phyloP scores from a whole-genome alignment of 2,113 vertebrate species.

The Leptobrachium leishanense region DNA sequence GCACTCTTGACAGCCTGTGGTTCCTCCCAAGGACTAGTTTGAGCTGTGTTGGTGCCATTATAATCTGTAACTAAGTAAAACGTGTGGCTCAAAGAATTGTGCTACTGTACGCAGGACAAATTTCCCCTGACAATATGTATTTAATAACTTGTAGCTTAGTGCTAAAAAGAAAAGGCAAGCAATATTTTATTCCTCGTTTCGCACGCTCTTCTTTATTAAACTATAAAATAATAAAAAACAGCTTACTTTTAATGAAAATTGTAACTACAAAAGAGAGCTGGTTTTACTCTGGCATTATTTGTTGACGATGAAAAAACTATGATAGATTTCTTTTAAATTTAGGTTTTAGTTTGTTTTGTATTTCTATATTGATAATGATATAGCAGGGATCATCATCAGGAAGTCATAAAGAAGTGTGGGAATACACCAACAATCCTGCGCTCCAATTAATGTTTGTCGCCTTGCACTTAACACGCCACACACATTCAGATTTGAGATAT shows the following conservation, averaged over 20 bases:
- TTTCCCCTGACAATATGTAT: constrained; percentile 47
- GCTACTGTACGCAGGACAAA: constrained; percentile 40
- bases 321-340: too few species aligned
- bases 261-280: constrained; percentile 29
- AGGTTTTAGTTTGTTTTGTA: too few species aligned
- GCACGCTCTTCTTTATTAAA: constrained; percentile 33
- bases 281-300: constrained; percentile 20
- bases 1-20: constrained; percentile 24
- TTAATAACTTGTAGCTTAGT: constrained; percentile 41
- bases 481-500: too few species aligned
- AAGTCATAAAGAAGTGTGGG: too few species aligned
- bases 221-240: constrained; percentile 45
- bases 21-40: constrained; percentile 43
- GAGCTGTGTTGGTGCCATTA: background rate
- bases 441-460: too few species aligned
- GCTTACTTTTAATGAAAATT: constrained; percentile 44
- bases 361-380: too few species aligned
- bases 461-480: too few species aligned
- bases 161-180: constrained; percentile 29
- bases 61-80: constrained; percentile 39
- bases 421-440: too few species aligned
- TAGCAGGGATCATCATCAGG: too few species aligned
- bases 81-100: constrained; percentile 25
- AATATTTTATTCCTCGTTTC: constrained; percentile 29
- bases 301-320: too few species aligned